phyloP scores from a whole-genome alignment of 2,113 vertebrate genomes.

The Morone chrysops region DNA sequence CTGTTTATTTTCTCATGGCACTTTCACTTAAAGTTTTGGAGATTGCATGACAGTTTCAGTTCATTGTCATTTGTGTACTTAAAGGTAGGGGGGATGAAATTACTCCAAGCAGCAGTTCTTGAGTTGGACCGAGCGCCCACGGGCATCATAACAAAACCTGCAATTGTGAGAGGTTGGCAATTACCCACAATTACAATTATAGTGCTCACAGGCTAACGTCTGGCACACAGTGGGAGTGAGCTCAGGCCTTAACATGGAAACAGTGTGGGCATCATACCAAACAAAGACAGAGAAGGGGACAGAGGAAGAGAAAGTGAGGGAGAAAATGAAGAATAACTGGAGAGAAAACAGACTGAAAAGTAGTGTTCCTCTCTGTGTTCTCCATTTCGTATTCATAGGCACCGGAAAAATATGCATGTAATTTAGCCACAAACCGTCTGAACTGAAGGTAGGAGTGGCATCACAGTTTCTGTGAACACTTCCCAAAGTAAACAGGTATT shows the following conservation, averaged over 20 bases:
- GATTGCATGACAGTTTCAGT: conserved; percentile 1
- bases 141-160: conserved; percentile 52
- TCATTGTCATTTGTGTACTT: conserved; percentile 18
- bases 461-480: conserved; percentile 41
- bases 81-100: neutral
- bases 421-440: conserved; percentile 33
- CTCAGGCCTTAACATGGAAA: conserved; percentile 34
- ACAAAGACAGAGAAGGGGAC: conserved; percentile 22
- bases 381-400: conserved; percentile 58
- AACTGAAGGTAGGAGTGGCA: conserved; percentile 25
- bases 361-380: conserved; percentile 1
- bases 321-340: conserved; percentile 14
- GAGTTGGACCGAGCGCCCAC: conserved; percentile 8
- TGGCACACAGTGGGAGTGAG: conserved; percentile 30
- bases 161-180: conserved; percentile 51
- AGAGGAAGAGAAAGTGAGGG: neutral
- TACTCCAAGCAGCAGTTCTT: conserved; percentile 3
- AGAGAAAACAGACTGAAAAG: conserved; percentile 29
- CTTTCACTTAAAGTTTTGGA: neutral
- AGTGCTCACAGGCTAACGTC: conserved; percentile 39
- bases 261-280: conserved; percentile 8
- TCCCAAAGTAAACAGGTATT: conserved; percentile 70
- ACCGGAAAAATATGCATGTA: conserved; percentile 63
- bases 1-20: neutral
- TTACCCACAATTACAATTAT: conserved; percentile 50